Conservation (phyloP, 2,797 vertebrate genomes). For the Hirundo rustica region DNA sequence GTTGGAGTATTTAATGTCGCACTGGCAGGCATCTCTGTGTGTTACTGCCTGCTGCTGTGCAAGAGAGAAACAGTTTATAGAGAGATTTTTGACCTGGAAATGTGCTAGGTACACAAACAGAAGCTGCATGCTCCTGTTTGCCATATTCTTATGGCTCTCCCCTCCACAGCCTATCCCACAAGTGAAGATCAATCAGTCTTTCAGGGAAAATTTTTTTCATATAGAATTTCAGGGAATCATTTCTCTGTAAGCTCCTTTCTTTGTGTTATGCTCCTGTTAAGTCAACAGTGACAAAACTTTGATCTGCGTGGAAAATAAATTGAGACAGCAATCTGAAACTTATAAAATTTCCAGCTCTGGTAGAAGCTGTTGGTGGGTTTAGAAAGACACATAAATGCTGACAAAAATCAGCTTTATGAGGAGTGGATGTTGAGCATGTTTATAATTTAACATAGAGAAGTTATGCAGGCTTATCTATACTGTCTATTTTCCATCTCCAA, state of each 20-base stretch:
- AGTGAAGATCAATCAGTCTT: background rate
- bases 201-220: background rate
- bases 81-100: background rate
- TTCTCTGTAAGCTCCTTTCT: background rate
- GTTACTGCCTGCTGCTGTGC: constrained; percentile 5
- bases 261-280: background rate
- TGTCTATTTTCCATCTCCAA: background rate
- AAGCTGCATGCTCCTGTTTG: background rate
- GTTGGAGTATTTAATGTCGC: background rate
- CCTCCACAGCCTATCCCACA: background rate
- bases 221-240: background rate
- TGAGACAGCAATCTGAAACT: background rate
- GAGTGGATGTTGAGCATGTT: background rate
- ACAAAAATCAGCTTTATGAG: background rate
- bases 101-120: background rate
- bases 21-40: background rate
- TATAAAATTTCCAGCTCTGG: background rate
- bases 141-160: background rate
- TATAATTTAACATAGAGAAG: background rate
- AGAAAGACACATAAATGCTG: background rate
- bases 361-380: background rate
- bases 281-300: background rate
- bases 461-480: background rate
- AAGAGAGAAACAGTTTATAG: background rate
- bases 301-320: background rate